These are phyloP conservation scores for Cataglyphis rosenhaueri DNA, from an alignment of 2,888 invertebrate species.

Conservation along the genomic window DNA sequence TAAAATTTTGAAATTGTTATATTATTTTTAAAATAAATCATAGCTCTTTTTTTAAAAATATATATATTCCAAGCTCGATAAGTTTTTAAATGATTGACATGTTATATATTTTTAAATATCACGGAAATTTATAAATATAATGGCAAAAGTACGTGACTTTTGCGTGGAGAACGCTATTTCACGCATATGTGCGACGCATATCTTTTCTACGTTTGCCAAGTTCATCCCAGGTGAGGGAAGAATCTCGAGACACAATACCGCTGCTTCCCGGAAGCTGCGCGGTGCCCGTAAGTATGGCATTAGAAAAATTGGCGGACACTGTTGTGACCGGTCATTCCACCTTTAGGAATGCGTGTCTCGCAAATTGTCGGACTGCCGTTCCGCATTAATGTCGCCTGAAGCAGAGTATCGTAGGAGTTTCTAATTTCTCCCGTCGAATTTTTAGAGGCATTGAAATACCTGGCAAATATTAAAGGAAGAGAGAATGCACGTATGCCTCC, in stretches of 20 bases:
- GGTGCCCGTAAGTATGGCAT: slow-evolving; percentile 73
- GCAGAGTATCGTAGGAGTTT: slow-evolving; percentile 47
- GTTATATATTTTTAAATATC: background rate
- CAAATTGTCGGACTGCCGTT: slow-evolving; percentile 74
- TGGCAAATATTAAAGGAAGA: background rate
- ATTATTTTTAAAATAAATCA: background rate
- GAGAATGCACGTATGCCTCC: background rate
- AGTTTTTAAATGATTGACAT: background rate
- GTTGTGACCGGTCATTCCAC: slow-evolving; percentile 74
- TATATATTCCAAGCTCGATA: background rate
- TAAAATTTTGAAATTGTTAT: background rate
- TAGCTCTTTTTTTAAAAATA: background rate
- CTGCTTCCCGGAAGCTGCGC: slow-evolving; percentile 75
- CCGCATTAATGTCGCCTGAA: slow-evolving; percentile 41
- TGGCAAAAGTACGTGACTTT: slow-evolving; percentile 54
- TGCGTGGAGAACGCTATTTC: slow-evolving; percentile 64
- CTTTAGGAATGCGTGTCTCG: slow-evolving; percentile 77
- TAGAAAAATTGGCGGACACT: slow-evolving; percentile 77
- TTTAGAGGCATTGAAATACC: background rate
- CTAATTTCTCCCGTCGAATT: slow-evolving; percentile 25
- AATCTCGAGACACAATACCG: slow-evolving; percentile 75
- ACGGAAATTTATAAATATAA: background rate
- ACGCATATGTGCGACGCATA: slow-evolving; percentile 26
- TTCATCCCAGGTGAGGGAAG: slow-evolving; percentile 59
- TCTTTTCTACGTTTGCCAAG: slow-evolving; percentile 67